Base-by-base conservation (phyloP, 2,113 vertebrate species). In the Rhegmatorhina hoffmannsi region DNA sequence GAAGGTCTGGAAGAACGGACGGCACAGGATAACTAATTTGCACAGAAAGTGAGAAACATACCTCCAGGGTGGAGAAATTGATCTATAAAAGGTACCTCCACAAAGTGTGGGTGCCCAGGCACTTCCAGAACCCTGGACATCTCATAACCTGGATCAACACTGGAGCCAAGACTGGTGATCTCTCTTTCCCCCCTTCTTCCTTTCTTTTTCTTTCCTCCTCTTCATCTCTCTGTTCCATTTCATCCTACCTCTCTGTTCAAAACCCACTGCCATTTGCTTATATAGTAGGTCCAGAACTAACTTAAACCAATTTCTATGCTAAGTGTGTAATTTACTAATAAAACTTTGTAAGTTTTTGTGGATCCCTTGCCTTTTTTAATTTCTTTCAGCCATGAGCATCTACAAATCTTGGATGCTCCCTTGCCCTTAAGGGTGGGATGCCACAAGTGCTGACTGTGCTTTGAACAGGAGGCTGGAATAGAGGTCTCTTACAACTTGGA, bases 31-130 rank as follows among this genome's bases (percentile, higher is more conserved):
- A 17, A 17, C 5, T 73, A 49, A 43, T 34, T 49, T 88, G 49
- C 50, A 49, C 9, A 36, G 67, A 49, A 72, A 81, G 15, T 24
- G 10, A 59, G 26, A 52, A 59, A 52, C 4, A 28, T 23, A 28
- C 11, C 18, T 74, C 26, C 86, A 59, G 2, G 5, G 26, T 26
- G 11, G 10, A 8, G 23, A 44, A 13, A 38, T 67, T 59, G 44
- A n/a, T 38, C 10, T 38, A 5, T 46, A 24, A 52, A 44, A 74
- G 3, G 17, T 7, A 67, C 3, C 6, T 19, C 33, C 52, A 38
- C 23, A 74, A 74, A 60, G 9, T 52, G 36, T 5, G 4, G 18
- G 16, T 52, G 5, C 0, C 0, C 26, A 28, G 21, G 15, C 5
- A 6, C 10, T 59, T 15, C 62, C 26, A 67, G 20, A 76, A 34